A percentile compares a stretch with the other conserved stretches of the same genome.
Conservation (phyloP, 2,888 invertebrate genomes). For the Lepidochrysops patricia region DNA sequence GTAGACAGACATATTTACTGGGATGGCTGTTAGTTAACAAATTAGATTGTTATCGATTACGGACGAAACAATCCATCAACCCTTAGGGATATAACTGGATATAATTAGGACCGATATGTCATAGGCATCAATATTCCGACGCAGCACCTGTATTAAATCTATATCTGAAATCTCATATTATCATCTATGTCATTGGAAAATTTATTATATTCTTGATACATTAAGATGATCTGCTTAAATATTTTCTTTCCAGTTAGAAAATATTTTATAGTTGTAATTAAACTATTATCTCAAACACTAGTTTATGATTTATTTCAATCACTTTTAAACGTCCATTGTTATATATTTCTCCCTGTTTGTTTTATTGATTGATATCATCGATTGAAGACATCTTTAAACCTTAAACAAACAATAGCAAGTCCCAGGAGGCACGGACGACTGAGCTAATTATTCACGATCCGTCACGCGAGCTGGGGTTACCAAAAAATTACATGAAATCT, state of each 20-base stretch:
- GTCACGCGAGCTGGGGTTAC: conserved; percentile 57
- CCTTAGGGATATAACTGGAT: background rate
- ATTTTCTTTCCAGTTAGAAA: background rate
- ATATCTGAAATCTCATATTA: background rate
- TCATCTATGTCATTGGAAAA: no score
- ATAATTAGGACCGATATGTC: conserved; percentile 5
- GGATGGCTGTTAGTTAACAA: background rate
- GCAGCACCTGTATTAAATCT: conserved; percentile 20
- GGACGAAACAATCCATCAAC: background rate
- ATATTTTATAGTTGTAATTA: no score
- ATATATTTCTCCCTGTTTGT: background rate
- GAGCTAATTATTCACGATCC: conserved; percentile 71
- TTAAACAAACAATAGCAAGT: conserved; percentile 59
- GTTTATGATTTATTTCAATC: background rate
- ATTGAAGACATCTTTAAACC: conserved; percentile 47
- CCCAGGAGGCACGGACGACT: conserved; percentile 59
- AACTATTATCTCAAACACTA: no score
- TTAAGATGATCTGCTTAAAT: background rate
- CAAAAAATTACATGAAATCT: conserved; percentile 69
- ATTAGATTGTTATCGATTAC: background rate
- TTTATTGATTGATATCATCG: background rate
- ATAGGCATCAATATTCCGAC: background rate
- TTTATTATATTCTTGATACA: no score
- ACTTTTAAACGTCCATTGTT: background rate
- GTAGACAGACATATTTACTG: background rate